These are phyloP conservation scores for Unio delphinus DNA, from an alignment of 2,888 invertebrate genomes.

Conservation along the genomic window DNA sequence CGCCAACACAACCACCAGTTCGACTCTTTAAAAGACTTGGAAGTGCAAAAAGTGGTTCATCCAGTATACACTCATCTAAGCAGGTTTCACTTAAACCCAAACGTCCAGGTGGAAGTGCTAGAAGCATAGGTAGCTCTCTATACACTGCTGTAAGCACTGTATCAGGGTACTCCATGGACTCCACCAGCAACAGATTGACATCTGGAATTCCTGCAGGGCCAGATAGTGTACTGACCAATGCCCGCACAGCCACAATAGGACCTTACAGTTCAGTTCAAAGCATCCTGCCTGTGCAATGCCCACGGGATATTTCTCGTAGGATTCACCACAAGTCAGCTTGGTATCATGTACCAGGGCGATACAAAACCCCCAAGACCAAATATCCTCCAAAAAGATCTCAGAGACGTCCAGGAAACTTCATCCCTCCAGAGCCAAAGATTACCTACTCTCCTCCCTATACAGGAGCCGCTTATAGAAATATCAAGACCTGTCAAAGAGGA, in stretches of 20 bases:
- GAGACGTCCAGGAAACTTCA: conserved; percentile 32
- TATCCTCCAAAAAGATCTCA: conserved; percentile 55
- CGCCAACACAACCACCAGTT: conserved; percentile 14
- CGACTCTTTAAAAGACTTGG: conserved; percentile 27
- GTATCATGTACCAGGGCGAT: conserved; percentile 68
- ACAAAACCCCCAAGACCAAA: conserved; percentile 47
- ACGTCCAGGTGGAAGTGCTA: conserved; percentile 36
- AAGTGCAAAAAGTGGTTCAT: conserved; percentile 25
- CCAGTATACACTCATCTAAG: not conserved
- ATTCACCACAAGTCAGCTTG: conserved; percentile 63
- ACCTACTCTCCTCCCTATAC: too few relatives aligned
- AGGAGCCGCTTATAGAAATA: too few relatives aligned
- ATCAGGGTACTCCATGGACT: conserved; percentile 26
- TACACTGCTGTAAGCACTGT: conserved; percentile 29
- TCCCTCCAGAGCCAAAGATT: conserved; percentile 9
- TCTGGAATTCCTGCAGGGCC: conserved; percentile 46
- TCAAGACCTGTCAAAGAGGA: too few relatives aligned
- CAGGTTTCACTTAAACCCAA: conserved; percentile 15
- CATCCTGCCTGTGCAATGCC: conserved; percentile 47
- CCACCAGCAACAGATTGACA: conserved; percentile 38
- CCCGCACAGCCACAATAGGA: conserved; percentile 49
- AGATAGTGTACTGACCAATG: conserved; percentile 47
- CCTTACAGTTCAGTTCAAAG: conserved; percentile 56
- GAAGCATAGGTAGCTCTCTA: conserved; percentile 43
- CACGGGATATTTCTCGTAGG: conserved; percentile 33